phyloP scores from a whole-genome alignment of 2,797 vertebrate species.

The Loris lydekkerianus region DNA sequence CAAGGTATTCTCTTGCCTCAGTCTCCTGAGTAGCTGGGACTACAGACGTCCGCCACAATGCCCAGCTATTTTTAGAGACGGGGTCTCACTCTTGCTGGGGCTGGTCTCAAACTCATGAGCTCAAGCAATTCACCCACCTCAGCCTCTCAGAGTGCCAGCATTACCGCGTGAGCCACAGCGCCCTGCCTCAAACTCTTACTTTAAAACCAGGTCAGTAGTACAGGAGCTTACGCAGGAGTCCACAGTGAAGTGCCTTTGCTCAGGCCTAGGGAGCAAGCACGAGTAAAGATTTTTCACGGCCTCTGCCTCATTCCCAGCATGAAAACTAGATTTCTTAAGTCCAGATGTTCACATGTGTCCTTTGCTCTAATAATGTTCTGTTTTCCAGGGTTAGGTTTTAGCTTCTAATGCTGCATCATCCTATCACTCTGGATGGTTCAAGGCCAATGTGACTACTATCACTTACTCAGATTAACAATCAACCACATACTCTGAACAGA shows the following conservation, averaged over 20 bases:
- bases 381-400: constrained; percentile 39
- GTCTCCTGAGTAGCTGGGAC: too few relatives aligned
- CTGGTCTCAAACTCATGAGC: too few relatives aligned
- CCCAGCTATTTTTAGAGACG: too few relatives aligned
- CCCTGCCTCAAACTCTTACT: neutral
- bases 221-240: neutral
- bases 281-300: neutral
- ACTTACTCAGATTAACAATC: constrained; percentile 1
- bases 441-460: constrained; percentile 4
- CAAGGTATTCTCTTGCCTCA: too few relatives aligned
- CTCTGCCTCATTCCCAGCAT: constrained; percentile 32
- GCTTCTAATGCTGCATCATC: neutral
- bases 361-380: constrained; percentile 44
- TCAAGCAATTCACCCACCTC: too few relatives aligned
- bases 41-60: too few relatives aligned
- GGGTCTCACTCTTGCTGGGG: too few relatives aligned
- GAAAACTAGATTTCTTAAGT: constrained; percentile 51
- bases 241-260: neutral
- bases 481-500: neutral
- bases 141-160: too few relatives aligned
- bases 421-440: neutral
- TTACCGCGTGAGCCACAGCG: too few relatives aligned
- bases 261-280: neutral
- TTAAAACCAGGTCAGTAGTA: constrained; percentile 54
- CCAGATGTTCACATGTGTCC: neutral